Evolutionary conservation across 2,797 vertebrate species (phyloP), one percentile per base, ranked within the genome.

Genomic region (Platalea minor): DNA sequence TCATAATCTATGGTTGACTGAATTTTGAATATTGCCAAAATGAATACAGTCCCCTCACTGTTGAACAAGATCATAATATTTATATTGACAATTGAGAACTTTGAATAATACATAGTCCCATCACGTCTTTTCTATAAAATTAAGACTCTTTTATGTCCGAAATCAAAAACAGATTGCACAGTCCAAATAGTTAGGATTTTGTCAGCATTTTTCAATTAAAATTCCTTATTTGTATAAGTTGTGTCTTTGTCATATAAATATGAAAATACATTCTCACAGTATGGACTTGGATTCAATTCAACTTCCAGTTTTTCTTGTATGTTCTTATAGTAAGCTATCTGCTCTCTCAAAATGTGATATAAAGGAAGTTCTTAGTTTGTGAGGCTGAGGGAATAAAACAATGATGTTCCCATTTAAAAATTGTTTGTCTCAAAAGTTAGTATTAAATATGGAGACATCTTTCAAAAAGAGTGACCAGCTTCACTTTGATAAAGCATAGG

Each of bases 11-110:
- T 65, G 88, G 68, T 89, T 97, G 90, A 96, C 48, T 69, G 96
- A 93, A 92, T 94, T 85, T 74, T 83, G 85, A 97, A 60, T 93
- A 92, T 84, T 96, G 93, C 93, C 96, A 96, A 89, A 96, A 96
- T 10, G 85, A 96, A 96, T 72, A 91, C 74, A 96, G 93, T 95
- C 53, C 74, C 63, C 63, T 92, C 64, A 90, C 60, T 97, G 94
- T 95, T 96, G 84, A 93, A 91, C 72, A 75, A 84, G 86, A 93
- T 96, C 86, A 89, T 73, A 93, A 56, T 95, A 96, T 97, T 97
- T 96, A 95, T 87, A 96, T 46, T 84, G 88, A 96, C 74, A 89
- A 79, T 45, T 89, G 81, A 95, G 88, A 87, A 64, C 67, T 92
- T 64, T 65, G 80, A 94, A 88, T 92, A 93, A 91, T 93, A 92